phyloP scores from a whole-genome alignment of 2,113 vertebrate genomes.

The Cygnus atratus region DNA sequence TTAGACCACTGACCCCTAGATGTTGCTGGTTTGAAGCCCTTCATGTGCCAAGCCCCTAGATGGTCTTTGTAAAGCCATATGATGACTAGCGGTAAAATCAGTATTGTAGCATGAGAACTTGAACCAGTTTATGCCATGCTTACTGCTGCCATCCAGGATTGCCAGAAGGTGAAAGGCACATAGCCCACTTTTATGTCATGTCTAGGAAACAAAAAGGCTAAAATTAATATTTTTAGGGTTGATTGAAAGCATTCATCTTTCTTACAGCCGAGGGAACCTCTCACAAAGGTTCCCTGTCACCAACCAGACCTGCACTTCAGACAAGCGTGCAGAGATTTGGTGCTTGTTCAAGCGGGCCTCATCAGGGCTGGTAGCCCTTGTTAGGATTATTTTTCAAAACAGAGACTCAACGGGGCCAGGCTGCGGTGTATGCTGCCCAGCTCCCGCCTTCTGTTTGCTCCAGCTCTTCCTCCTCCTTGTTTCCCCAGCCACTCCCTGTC shows the following conservation, averaged over 20 bases:
- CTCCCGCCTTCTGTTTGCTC: slow-evolving; percentile 1
- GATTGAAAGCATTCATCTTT: slow-evolving; percentile 16
- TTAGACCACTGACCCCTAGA: background rate
- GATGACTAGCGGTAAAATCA: background rate
- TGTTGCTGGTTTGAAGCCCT: background rate
- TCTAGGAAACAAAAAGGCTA: background rate
- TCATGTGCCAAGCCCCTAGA: background rate
- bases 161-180: background rate
- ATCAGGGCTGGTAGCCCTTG: background rate
- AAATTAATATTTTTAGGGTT: slow-evolving; percentile 5
- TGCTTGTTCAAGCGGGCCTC: background rate
- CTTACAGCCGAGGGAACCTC: background rate
- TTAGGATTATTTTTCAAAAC: slow-evolving; percentile 45
- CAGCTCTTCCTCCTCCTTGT: background rate
- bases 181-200: background rate
- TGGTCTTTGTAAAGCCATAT: background rate
- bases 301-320: background rate
- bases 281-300: background rate
- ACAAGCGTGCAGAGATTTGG: slow-evolving; percentile 17
- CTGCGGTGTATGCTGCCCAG: background rate
- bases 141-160: background rate
- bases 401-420: background rate
- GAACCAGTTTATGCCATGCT: background rate
- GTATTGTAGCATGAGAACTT: background rate
- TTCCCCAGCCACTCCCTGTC: background rate